phyloP scores from a whole-genome alignment of 2,113 vertebrate genomes.

The Emydocephalus ijimae region DNA sequence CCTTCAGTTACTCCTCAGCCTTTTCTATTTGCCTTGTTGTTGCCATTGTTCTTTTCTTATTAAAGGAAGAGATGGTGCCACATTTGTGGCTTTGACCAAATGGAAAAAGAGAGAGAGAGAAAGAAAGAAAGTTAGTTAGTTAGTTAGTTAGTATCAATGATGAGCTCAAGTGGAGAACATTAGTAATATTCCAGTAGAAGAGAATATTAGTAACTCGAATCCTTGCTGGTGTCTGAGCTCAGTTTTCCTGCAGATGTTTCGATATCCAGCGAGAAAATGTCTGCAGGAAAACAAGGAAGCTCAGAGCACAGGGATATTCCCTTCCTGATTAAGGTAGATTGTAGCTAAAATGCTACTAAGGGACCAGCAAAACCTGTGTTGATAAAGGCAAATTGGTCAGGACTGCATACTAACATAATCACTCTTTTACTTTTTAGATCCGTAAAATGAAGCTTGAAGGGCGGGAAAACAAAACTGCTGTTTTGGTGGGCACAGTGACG shows the following conservation, averaged over 20 bases:
- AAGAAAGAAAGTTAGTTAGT: neutral
- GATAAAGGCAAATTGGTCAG: neutral
- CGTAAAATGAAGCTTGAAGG: slow-evolving; percentile 86
- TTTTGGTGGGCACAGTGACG: slow-evolving; percentile 86
- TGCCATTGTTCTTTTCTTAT: neutral
- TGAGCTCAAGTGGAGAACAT: neutral
- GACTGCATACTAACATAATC: neutral
- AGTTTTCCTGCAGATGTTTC: neutral
- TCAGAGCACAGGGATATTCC: too few species aligned
- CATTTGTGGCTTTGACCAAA: neutral
- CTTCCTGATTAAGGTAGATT: neutral
- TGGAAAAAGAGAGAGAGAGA: too few species aligned
- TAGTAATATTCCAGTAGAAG: neutral
- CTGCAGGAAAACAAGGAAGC: neutral
- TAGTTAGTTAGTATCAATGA: neutral
- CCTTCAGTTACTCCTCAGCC: neutral
- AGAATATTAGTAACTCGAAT: neutral
- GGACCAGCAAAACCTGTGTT: neutral
- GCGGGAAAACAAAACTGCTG: slow-evolving; percentile 81
- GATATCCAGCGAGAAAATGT: neutral
- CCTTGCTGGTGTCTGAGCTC: neutral
- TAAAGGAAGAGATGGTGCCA: neutral
- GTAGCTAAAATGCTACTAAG: neutral
- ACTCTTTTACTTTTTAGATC: slow-evolving; percentile 65
- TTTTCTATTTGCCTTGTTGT: neutral